These are phyloP conservation scores for Lepidotrigona ventralis DNA, from an alignment of 1,140 invertebrate species.

Conservation along the genomic window DNA sequence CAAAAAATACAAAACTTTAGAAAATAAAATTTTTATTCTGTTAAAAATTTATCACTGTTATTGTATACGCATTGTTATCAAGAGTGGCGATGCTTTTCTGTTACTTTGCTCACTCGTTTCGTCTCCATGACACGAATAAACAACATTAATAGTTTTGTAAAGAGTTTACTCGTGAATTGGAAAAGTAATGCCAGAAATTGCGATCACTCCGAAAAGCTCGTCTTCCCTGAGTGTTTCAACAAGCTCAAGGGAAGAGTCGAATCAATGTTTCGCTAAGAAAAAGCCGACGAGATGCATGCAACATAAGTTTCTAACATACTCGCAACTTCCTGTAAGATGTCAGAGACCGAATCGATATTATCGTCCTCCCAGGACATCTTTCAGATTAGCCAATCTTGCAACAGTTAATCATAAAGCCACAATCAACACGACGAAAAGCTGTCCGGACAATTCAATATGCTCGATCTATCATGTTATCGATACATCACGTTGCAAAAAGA, in stretches of 20 bases:
- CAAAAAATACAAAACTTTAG: too few relatives aligned
- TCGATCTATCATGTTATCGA: conserved; percentile 39
- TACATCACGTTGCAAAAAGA: conserved; percentile 63
- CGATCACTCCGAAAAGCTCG: conserved; percentile 50
- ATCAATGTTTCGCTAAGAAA: conserved; percentile 20
- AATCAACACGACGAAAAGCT: conserved; percentile 48
- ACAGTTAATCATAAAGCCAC: conserved; percentile 5
- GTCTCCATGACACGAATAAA: conserved; percentile 55
- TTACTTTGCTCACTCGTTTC: background rate
- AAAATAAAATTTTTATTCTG: too few relatives aligned
- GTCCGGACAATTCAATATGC: conserved; percentile 41
- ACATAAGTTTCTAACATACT: conserved; percentile 51
- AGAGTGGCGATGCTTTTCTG: conserved; percentile 3
- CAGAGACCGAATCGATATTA: conserved; percentile 52
- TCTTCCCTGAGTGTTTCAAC: conserved; percentile 33
- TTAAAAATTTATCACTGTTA: too few relatives aligned
- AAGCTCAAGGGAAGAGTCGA: conserved; percentile 39
- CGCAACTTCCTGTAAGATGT: conserved; percentile 60
- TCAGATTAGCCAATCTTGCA: conserved; percentile 45
- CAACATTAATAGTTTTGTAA: conserved; percentile 28
- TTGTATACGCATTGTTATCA: background rate
- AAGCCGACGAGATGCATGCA: conserved; percentile 57
- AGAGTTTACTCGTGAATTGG: conserved; percentile 27
- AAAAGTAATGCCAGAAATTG: conserved; percentile 63
- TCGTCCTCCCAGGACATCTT: conserved; percentile 51